Evolutionary conservation across 2,888 invertebrate genomes (phyloP).

Genomic region (Pandemis cinnamomeana): DNA sequence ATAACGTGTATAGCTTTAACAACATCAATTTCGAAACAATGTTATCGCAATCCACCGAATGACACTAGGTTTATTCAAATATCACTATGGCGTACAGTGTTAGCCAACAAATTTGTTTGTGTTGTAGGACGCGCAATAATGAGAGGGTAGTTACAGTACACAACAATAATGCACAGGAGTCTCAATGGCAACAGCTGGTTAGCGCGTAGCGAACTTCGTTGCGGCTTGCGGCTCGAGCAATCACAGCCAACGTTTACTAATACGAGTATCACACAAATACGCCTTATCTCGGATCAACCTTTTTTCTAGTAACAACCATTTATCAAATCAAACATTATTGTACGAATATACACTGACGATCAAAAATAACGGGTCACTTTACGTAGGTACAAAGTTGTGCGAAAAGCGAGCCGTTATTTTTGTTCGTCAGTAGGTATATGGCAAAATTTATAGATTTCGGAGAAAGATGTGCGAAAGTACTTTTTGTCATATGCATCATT

Average conservation of each 20-base stretch:
- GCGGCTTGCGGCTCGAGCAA: conserved; percentile 34
- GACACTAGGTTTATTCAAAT: conserved; percentile 11
- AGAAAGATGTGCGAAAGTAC: too few species aligned
- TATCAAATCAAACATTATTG: background rate
- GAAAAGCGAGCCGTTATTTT: too few species aligned
- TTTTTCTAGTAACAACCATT: background rate
- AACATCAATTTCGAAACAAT: background rate
- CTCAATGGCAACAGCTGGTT: conserved; percentile 47
- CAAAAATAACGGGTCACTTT: background rate
- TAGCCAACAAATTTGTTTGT: conserved; percentile 10
- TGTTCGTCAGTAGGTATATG: too few species aligned
- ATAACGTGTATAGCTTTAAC: background rate
- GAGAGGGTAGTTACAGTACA: conserved; percentile 5
- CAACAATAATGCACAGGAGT: conserved; percentile 31
- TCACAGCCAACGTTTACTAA: conserved; percentile 20
- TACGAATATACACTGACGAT: background rate
- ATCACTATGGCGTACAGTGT: conserved; percentile 9
- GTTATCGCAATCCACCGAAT: background rate
- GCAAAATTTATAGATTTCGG: too few species aligned
- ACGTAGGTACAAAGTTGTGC: too few species aligned
- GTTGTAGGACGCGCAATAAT: background rate
- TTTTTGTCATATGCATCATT: too few species aligned
- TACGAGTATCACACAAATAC: background rate
- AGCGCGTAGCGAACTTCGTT: conserved; percentile 49
- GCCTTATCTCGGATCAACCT: background rate